A percentile compares a stretch with the other conserved stretches of the same genome.
Evolutionary conservation across 2,113 vertebrate genomes (phyloP).

Genomic region (Pterocles orientalis): DNA sequence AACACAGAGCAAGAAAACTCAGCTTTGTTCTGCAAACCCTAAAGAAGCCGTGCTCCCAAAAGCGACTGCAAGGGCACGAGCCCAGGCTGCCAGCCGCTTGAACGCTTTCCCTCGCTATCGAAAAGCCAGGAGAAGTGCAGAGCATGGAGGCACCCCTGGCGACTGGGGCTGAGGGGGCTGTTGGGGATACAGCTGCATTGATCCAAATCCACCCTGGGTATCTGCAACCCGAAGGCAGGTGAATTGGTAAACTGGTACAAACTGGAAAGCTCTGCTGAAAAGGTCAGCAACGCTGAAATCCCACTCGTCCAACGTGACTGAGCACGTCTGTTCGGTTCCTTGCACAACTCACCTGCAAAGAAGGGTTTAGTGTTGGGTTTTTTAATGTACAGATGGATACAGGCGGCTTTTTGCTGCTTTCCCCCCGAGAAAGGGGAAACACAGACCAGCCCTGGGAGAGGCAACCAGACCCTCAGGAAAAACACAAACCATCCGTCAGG

Average conservation of each 20-base stretch:
- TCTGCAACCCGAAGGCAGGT: neutral
- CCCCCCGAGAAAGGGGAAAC: neutral
- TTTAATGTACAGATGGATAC: neutral
- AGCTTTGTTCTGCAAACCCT: neutral
- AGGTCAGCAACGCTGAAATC: neutral
- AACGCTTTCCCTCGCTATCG: neutral
- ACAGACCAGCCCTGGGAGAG: accelerated
- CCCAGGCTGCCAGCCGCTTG: neutral
- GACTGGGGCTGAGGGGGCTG: neutral
- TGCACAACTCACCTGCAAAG: neutral
- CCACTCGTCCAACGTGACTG: neutral
- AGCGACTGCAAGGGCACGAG: neutral
- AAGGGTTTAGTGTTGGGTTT: no score
- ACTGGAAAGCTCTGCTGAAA: neutral
- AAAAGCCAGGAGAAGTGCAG: neutral
- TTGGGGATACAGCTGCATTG: accelerated
- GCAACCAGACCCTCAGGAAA: neutral
- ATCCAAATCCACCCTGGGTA: neutral
- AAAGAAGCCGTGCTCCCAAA: neutral
- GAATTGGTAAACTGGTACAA: neutral
- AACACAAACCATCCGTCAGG: accelerated
- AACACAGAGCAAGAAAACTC: neutral
- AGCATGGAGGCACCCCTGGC: no score
- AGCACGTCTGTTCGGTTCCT: neutral
- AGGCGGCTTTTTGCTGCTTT: neutral